Percentiles rank a stretch among this genome's conserved stretches.
These are phyloP conservation scores for Leucozona laternaria DNA, from an alignment of 2,888 invertebrate species.

Conservation along the genomic window DNA sequence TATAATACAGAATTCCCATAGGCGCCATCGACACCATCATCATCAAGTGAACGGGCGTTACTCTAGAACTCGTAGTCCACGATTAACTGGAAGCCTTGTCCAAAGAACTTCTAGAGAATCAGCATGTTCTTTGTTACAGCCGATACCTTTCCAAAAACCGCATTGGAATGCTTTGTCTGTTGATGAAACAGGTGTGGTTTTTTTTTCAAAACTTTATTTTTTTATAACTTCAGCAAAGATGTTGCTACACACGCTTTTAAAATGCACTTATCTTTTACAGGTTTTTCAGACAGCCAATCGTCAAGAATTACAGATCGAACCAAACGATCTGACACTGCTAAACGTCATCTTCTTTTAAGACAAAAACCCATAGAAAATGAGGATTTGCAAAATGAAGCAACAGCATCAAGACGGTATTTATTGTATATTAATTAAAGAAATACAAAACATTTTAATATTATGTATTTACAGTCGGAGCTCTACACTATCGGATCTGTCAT, in stretches of 20 bases:
- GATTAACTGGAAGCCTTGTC: slow-evolving; percentile 82
- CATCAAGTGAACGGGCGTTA: slow-evolving; percentile 80
- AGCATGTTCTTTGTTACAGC: slow-evolving; percentile 84
- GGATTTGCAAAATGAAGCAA: slow-evolving; percentile 80
- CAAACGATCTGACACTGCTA: slow-evolving; percentile 86
- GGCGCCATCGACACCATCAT: slow-evolving; percentile 80
- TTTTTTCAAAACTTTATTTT: not conserved
- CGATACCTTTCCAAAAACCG: slow-evolving; percentile 86
- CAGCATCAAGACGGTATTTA: slow-evolving; percentile 80
- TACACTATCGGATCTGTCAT: slow-evolving; percentile 83
- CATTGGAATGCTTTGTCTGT: slow-evolving; percentile 92
- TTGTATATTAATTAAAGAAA: slow-evolving; percentile 2
- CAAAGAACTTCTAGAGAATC: slow-evolving; percentile 83
- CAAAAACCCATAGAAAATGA: slow-evolving; percentile 91
- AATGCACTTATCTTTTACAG: not conserved
- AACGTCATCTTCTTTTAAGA: slow-evolving; percentile 89
- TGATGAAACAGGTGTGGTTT: slow-evolving; percentile 87
- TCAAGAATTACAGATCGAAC: slow-evolving; percentile 87
- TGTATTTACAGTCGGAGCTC: slow-evolving; percentile 79
- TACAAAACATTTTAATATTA: not conserved
- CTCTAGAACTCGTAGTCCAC: slow-evolving; percentile 79
- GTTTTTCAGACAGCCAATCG: slow-evolving; percentile 74
- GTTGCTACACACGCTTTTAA: too few species aligned
- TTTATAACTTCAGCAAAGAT: too few species aligned
- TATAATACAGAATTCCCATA: slow-evolving; percentile 79